phyloP scores from a whole-genome alignment of 2,113 vertebrate genomes.

The Cynopterus brachyotis region DNA sequence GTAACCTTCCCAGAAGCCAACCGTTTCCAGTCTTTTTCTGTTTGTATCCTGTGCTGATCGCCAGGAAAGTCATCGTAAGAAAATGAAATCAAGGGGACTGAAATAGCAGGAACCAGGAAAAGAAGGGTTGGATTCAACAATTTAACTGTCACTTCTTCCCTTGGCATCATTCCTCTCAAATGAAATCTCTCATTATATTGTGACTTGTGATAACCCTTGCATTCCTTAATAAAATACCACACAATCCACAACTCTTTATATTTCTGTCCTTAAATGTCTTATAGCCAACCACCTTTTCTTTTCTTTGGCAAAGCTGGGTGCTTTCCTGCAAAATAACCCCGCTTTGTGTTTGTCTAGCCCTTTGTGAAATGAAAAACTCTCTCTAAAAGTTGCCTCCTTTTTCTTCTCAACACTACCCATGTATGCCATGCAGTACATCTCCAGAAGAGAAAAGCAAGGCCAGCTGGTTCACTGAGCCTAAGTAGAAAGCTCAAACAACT shows the following conservation, averaged over 20 bases:
- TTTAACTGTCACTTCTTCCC: neutral
- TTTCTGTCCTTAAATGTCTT: neutral
- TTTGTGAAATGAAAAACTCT: neutral
- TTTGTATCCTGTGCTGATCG: neutral
- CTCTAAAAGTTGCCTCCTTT: neutral
- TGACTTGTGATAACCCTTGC: neutral
- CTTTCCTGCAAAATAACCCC: neutral
- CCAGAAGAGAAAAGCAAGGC: neutral
- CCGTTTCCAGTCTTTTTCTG: neutral
- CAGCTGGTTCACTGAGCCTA: neutral
- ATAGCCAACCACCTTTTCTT: neutral
- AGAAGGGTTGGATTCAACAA: neutral
- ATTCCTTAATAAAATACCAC: neutral
- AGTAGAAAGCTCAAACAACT: neutral
- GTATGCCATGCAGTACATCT: neutral
- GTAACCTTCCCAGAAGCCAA: neutral
- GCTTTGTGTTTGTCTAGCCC: neutral
- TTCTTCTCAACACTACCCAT: neutral
- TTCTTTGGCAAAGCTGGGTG: neutral
- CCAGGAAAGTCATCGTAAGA: neutral
- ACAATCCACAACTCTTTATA: neutral
- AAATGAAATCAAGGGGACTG: neutral
- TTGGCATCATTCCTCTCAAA: neutral
- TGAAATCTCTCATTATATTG: neutral
- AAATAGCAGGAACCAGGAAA: neutral